phyloP scores from a whole-genome alignment of 2,797 vertebrate genomes.

The Cyclura pinguis region DNA sequence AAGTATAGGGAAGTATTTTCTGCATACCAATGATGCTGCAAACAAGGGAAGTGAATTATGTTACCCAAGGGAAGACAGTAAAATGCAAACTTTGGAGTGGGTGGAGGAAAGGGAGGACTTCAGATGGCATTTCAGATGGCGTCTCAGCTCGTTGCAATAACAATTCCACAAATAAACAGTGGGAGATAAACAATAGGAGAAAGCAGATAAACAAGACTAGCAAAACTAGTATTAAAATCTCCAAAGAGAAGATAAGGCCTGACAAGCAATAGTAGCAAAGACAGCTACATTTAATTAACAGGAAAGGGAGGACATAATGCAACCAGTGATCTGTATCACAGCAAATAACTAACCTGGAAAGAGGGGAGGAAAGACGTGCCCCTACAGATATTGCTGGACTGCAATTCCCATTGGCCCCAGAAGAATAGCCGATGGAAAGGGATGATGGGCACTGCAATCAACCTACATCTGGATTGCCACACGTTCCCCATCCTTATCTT shows the following conservation, averaged over 20 bases:
- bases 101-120: slow-evolving; percentile 20
- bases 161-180: slow-evolving; percentile 51
- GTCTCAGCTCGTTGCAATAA: slow-evolving; percentile 40
- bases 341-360: background rate
- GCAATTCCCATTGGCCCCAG: background rate
- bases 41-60: slow-evolving; percentile 39
- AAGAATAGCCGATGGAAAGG: background rate
- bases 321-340: slow-evolving; percentile 18
- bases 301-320: background rate
- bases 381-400: background rate
- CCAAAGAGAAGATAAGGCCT: slow-evolving; percentile 2
- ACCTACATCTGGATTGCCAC: background rate
- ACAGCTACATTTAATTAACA: slow-evolving; percentile 27
- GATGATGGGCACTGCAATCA: background rate
- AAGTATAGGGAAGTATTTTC: slow-evolving; percentile 45
- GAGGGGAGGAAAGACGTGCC: background rate
- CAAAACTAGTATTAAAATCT: slow-evolving; percentile 45
- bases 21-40: slow-evolving; percentile 39
- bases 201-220: slow-evolving; percentile 43
- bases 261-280: background rate
- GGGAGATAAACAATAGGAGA: slow-evolving; percentile 43
- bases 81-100: slow-evolving; percentile 36
- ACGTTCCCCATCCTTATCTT: background rate
- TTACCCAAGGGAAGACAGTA: slow-evolving; percentile 29
- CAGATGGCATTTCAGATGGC: slow-evolving; percentile 48